Evolutionary conservation across 1,140 invertebrate genomes (phyloP).

Genomic region (Drosophila truncata): DNA sequence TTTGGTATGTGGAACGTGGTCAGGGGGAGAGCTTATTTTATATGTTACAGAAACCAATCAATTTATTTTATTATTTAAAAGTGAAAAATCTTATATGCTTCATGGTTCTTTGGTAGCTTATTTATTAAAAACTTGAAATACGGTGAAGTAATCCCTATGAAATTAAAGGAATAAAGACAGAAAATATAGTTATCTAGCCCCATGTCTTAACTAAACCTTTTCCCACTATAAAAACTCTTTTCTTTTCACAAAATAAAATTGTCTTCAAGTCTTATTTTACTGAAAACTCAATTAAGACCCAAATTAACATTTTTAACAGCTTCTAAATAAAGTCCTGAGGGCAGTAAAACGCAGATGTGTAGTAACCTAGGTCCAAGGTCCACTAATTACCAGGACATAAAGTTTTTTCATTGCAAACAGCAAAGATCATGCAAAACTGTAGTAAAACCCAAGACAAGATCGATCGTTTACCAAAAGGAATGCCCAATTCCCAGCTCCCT

Average conservation of each 20-base stretch:
- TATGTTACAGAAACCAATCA: slow-evolving; percentile 18
- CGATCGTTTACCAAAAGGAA: not conserved
- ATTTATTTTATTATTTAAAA: slow-evolving; percentile 21
- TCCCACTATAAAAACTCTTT: not conserved
- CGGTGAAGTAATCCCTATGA: not conserved
- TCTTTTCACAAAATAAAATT: not conserved
- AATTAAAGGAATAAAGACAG: not conserved
- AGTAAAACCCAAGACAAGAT: slow-evolving; percentile 11
- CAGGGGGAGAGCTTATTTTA: not conserved
- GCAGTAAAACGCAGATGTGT: not conserved
- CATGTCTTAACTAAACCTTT: not conserved
- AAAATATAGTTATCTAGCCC: not conserved
- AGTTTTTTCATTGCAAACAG: not conserved
- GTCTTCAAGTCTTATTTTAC: not conserved
- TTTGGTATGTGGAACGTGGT: not conserved
- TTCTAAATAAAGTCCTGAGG: not conserved
- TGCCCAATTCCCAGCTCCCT: slow-evolving; percentile 2
- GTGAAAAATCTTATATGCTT: slow-evolving; percentile 1
- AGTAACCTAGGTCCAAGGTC: too few species aligned
- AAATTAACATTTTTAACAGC: slow-evolving; percentile 13
- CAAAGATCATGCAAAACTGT: slow-evolving; percentile 19
- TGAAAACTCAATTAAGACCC: not conserved
- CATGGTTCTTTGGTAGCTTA: not conserved
- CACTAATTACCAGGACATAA: slow-evolving; percentile 8
- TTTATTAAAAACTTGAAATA: not conserved